phyloP scores from a whole-genome alignment of 2,113 vertebrate genomes.

The Leucosticte australis region DNA sequence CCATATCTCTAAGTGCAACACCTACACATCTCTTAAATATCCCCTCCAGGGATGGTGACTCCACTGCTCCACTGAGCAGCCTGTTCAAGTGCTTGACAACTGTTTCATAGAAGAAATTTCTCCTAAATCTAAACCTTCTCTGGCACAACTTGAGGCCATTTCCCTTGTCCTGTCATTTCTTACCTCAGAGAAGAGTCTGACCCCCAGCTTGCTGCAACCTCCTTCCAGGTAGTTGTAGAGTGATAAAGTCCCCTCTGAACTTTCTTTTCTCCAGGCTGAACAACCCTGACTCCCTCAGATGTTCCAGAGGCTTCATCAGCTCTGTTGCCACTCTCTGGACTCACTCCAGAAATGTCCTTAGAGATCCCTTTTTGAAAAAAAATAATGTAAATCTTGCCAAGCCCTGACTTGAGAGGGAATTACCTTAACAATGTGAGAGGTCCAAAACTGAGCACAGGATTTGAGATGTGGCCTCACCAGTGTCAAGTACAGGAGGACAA shows the following conservation, averaged over 20 bases:
- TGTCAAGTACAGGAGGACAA: fast-evolving
- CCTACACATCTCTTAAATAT: neutral
- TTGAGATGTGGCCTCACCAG: neutral
- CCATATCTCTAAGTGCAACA: neutral
- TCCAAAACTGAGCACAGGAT: neutral
- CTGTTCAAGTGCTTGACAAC: neutral
- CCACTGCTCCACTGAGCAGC: neutral
- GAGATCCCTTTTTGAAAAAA: neutral
- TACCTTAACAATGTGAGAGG: neutral
- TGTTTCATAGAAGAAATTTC: neutral
- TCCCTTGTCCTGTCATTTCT: neutral
- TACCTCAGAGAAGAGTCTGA: neutral
- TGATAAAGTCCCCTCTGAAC: neutral
- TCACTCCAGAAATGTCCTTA: neutral
- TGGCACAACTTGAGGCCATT: neutral
- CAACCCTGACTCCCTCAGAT: neutral
- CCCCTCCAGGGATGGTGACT: neutral
- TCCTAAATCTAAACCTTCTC: neutral
- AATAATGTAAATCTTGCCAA: neutral
- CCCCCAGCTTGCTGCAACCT: neutral
- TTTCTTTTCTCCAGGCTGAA: neutral
- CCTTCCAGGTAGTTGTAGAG: neutral
- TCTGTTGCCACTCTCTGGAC: neutral
- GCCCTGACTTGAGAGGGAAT: neutral
- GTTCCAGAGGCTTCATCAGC: neutral